These are phyloP conservation scores for Amiota communis DNA, from an alignment of 2,888 invertebrate genomes.

Conservation along the genomic window DNA sequence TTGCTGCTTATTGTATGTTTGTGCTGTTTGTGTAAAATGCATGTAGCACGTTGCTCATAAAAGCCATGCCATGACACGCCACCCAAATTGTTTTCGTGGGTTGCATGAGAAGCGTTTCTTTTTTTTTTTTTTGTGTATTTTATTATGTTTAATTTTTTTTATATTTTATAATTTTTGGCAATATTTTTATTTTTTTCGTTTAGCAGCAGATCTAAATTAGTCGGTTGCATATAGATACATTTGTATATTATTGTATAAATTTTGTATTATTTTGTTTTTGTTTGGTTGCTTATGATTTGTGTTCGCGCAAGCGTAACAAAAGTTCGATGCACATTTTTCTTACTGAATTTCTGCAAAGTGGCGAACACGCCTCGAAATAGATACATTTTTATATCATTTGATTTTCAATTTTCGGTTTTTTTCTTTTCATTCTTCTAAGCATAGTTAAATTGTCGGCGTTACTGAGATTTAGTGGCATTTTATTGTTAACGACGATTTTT, in stretches of 20 bases:
- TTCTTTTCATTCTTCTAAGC: constrained; percentile 18
- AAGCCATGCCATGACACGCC: constrained; percentile 14
- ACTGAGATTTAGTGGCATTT: constrained; percentile 48
- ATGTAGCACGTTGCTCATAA: constrained; percentile 21
- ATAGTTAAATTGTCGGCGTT: constrained; percentile 26
- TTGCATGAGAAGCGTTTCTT: constrained; percentile 11
- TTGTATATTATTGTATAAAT: neutral
- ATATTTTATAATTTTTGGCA: constrained; percentile 7
- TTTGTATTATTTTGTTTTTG: neutral
- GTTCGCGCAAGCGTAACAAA: constrained; percentile 33
- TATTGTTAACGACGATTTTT: constrained; percentile 44
- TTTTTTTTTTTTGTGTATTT: neutral
- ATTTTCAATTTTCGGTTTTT: too few species aligned
- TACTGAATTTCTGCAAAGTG: constrained; percentile 39
- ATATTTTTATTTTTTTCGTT: constrained; percentile 19
- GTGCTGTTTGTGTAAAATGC: neutral
- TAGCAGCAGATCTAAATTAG: constrained; percentile 32
- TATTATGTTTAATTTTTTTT: constrained; percentile 12
- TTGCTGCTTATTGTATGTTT: neutral
- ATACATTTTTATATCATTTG: constrained; percentile 25
- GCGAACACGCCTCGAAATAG: constrained; percentile 49
- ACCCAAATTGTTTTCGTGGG: constrained; percentile 23
- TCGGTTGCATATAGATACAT: constrained; percentile 19
- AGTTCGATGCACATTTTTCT: constrained; percentile 49
- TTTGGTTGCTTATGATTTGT: constrained; percentile 19